These are phyloP conservation scores for Perdita meconis DNA, from an alignment of 2,888 invertebrate genomes.

Conservation along the genomic window DNA sequence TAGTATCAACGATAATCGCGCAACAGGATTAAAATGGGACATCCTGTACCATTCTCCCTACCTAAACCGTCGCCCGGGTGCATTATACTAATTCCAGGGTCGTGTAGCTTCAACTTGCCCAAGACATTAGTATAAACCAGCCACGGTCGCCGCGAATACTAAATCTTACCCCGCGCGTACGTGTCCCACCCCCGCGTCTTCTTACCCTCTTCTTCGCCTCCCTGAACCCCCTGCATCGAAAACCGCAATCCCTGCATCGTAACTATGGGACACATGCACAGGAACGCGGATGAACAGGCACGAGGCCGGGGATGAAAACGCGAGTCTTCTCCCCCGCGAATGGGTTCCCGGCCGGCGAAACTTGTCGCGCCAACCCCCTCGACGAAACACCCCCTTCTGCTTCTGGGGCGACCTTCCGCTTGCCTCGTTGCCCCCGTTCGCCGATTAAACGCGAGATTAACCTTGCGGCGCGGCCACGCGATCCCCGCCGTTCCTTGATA, in stretches of 20 bases:
- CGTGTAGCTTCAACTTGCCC: conserved; percentile 74
- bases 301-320: conserved; percentile 21
- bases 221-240: neutral
- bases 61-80: conserved; percentile 51
- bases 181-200: conserved; percentile 40
- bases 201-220: neutral
- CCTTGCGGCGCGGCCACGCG: conserved; percentile 41
- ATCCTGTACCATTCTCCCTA: neutral
- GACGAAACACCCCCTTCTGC: conserved; percentile 14
- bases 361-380: conserved; percentile 51
- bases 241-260: conserved; percentile 56
- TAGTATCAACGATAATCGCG: too few species aligned
- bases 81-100: conserved; percentile 77
- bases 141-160: conserved; percentile 65
- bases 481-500: conserved; percentile 55
- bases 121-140: conserved; percentile 78
- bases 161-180: conserved; percentile 69
- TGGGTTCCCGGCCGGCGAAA: conserved; percentile 57
- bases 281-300: conserved; percentile 15
- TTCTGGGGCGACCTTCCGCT: conserved; percentile 1
- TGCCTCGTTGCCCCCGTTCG: conserved; percentile 28
- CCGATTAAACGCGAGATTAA: conserved; percentile 66
- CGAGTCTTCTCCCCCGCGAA: conserved; percentile 38
- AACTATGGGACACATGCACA: conserved; percentile 42
- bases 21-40: too few species aligned